phyloP scores from a whole-genome alignment of 2,888 invertebrate species.

The Perithous albicinctus region DNA sequence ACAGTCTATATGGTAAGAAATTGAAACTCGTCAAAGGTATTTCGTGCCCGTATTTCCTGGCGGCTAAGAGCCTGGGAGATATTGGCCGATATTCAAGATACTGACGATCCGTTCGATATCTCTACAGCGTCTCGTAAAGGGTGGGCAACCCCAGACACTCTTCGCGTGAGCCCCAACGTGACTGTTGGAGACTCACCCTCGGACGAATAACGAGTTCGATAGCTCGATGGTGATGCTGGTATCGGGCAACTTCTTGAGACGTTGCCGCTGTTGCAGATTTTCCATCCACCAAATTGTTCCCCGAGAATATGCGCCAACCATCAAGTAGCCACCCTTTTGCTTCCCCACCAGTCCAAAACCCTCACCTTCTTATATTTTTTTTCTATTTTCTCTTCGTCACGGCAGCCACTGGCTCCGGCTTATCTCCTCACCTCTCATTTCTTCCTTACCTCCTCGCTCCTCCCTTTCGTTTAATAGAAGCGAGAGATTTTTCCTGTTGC shows the following conservation, averaged over 20 bases:
- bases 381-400: conserved; percentile 2
- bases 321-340: not conserved
- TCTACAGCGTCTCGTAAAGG: conserved; percentile 32
- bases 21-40: not conserved
- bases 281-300: conserved; percentile 62
- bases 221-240: conserved; percentile 31
- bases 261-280: conserved; percentile 57
- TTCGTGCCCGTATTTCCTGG: not conserved
- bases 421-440: conserved; percentile 52
- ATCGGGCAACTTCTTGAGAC: conserved; percentile 55
- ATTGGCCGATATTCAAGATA: conserved; percentile 55
- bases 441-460: conserved; percentile 37
- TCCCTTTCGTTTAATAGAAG: conserved; percentile 41
- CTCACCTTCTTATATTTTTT: not conserved
- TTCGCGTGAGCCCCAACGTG: conserved; percentile 19
- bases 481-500: conserved; percentile 57
- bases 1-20: conserved; percentile 11
- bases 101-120: conserved; percentile 44
- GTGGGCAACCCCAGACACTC: conserved; percentile 20
- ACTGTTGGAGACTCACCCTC: conserved; percentile 17
- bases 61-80: conserved; percentile 9
- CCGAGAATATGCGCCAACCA: conserved; percentile 54
- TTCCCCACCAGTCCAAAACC: not conserved
- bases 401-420: conserved; percentile 25
- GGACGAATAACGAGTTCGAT: conserved; percentile 58